Evolutionary conservation across 2,797 vertebrate species (phyloP), one percentile per base, ranked within the genome.

Genomic region (Protosalanx chinensis): DNA sequence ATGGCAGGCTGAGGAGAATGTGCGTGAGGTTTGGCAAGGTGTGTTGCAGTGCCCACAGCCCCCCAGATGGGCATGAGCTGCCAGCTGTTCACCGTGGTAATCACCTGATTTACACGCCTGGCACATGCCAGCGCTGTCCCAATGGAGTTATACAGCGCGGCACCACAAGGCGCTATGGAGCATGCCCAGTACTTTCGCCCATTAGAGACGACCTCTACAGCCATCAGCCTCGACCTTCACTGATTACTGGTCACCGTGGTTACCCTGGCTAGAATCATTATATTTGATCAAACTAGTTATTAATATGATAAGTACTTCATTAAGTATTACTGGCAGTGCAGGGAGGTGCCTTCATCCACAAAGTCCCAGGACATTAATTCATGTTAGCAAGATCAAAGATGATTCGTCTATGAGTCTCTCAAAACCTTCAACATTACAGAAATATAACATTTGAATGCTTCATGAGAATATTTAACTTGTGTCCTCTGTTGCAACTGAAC

Each of bases 91-190:
- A 72, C 75, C 74, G 71, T 73, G 68, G 51, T 79, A 79, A 81
- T 84, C 67, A 76, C 72, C 75, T 74, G 71, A 84, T 84, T 82
- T 78, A 60, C 68, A n/a, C 57, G n/a, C 32, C 74, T 60, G 68
- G 60, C 51, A 51, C 59, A 61, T 70, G 56, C 56, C 59, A 65
- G 70, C 68, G 72, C 64, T 75, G 69, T 41, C 68, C 71, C 51
- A 23, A 58, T 69, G 65, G 64, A 78, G 76, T 76, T 68, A 75
- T 65, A 73, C 70, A 62, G 60, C 72, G 68, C 51, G 46, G 68
- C 64, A 62, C 61, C 76, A 64, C 16, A 1, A 1, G 41, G 13
- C 46, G 41, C 41, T 46, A 30, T 32, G 67, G 51, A 46, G 73
- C 59, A 56, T 32, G 58, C 57, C 72, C 33, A 15, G 32, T 20